phyloP scores from a whole-genome alignment of 2,888 invertebrate genomes.

The Epicampocera succincta region DNA sequence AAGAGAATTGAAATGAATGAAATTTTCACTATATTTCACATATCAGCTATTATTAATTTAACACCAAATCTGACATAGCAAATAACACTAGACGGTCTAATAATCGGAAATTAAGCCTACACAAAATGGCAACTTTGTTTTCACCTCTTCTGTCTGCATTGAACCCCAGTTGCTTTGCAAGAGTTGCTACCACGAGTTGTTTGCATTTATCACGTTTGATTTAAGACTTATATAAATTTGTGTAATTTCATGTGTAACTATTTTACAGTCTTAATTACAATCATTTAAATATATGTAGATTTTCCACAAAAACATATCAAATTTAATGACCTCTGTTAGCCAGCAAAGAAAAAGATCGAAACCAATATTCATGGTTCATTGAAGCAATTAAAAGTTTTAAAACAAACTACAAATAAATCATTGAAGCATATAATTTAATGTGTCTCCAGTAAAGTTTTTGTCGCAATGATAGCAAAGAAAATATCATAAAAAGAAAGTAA shows the following conservation, averaged over 20 bases:
- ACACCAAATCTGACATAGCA: too few species aligned
- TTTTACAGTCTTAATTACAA: background rate
- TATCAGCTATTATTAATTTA: too few species aligned
- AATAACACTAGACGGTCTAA: too few species aligned
- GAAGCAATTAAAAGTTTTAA: conserved; percentile 69
- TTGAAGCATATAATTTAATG: conserved; percentile 55
- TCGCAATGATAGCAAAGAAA: conserved; percentile 36
- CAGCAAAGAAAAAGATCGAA: conserved; percentile 24
- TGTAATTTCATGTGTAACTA: background rate
- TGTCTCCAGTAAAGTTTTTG: conserved; percentile 60
- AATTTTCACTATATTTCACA: too few species aligned
- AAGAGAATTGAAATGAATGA: too few species aligned
- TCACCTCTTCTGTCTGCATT: too few species aligned
- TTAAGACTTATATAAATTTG: background rate
- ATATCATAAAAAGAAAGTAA: background rate
- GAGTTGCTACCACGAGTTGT: too few species aligned
- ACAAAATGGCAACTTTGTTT: too few species aligned
- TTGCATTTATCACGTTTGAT: too few species aligned
- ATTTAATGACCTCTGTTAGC: conserved; percentile 39
- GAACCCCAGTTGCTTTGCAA: too few species aligned
- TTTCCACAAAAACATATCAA: conserved; percentile 2
- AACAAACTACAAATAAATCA: conserved; percentile 41
- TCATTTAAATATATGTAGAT: background rate
- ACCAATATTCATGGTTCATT: conserved; percentile 69
- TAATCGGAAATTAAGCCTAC: too few species aligned